phyloP scores from a whole-genome alignment of 2,113 vertebrate genomes.

The Camelus dromedarius region DNA sequence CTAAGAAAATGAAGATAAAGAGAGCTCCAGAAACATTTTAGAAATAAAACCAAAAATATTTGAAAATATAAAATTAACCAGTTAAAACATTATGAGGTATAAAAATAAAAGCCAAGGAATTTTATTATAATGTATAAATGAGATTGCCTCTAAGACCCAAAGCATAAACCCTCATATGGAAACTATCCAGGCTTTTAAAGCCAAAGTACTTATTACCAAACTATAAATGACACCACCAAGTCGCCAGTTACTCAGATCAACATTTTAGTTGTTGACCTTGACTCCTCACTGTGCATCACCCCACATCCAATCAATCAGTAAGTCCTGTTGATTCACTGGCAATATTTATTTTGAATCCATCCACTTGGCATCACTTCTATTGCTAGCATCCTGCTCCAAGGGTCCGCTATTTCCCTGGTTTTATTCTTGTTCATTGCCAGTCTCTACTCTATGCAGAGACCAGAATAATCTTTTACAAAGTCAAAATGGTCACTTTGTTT shows the following conservation, averaged over 20 bases:
- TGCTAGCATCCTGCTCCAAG: neutral
- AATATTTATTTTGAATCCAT: neutral
- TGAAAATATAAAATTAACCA: conserved; percentile 32
- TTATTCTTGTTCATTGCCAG: neutral
- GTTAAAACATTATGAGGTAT: neutral
- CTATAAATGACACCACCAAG: neutral
- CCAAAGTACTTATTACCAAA: neutral
- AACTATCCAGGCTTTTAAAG: neutral
- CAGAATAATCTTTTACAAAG: neutral
- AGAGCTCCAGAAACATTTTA: neutral
- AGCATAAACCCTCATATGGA: neutral
- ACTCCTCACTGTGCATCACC: neutral
- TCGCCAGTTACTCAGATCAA: neutral
- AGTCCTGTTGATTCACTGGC: neutral
- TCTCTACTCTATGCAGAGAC: neutral
- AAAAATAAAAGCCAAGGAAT: neutral
- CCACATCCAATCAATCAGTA: neutral
- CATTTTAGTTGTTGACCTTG: neutral
- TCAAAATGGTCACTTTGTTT: neutral
- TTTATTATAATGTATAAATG: neutral
- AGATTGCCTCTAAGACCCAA: neutral
- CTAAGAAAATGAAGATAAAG: conserved; percentile 45
- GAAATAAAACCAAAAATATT: conserved; percentile 23
- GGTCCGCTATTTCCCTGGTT: neutral
- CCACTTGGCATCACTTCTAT: neutral